These are phyloP conservation scores for Alfaro cultratus DNA, from an alignment of 2,797 vertebrate species.

Conservation along the genomic window DNA sequence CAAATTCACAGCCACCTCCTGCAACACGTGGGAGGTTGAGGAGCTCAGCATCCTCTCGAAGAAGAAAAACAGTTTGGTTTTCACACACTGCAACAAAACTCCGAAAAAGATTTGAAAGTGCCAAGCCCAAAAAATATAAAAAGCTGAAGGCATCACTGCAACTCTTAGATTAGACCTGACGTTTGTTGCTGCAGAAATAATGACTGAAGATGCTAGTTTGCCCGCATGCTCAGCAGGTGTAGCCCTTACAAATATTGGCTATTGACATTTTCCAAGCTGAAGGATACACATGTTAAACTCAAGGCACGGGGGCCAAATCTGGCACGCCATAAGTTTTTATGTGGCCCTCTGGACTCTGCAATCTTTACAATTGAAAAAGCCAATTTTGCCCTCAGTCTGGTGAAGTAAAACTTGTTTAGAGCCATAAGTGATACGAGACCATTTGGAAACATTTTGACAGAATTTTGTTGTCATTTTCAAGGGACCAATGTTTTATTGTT, in stretches of 20 bases:
- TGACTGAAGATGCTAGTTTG: neutral
- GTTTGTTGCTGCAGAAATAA: neutral
- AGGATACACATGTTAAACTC: neutral
- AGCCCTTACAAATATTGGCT: neutral
- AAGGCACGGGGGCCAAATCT: no score
- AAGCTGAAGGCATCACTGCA: neutral
- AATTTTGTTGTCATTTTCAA: no score
- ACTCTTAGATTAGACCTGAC: conserved; percentile 1
- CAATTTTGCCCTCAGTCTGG: no score
- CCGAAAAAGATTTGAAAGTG: conserved; percentile 28
- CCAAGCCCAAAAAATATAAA: conserved; percentile 9
- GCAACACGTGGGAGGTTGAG: conserved; percentile 49
- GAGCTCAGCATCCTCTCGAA: conserved; percentile 48
- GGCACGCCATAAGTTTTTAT: no score
- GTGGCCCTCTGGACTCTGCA: no score
- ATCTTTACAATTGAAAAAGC: no score
- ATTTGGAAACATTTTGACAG: no score
- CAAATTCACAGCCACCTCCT: conserved; percentile 31
- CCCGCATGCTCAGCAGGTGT: neutral
- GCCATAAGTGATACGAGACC: neutral
- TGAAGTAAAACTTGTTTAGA: no score
- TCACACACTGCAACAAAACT: conserved; percentile 18
- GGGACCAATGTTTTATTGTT: no score
- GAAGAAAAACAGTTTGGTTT: conserved; percentile 30
- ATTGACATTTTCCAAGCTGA: neutral